Base-by-base conservation (phyloP, 2,888 invertebrate species). In the Stenodema calcarata region DNA sequence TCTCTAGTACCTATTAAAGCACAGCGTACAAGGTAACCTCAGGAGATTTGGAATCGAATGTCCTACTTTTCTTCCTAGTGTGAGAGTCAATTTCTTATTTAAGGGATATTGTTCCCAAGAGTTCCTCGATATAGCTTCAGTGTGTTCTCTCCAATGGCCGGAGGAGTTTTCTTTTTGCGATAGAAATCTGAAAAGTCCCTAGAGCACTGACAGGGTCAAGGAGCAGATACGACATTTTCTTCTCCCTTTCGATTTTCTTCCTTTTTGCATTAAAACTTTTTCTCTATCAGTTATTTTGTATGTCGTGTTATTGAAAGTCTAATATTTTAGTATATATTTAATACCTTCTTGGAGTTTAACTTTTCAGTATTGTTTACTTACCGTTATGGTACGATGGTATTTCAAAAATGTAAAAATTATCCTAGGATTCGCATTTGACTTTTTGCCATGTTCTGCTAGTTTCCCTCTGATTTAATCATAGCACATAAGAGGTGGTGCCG, bases 61-160 rank as follows among this genome's bases (percentile, higher is more conserved):
- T 62, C 0, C 62, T 9, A 62, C n/a, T 62, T 62, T 62, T 18
- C 27, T 62, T 23, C 6, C 11, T 44, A n/a, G 76, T 76, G 23
- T 16, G 78, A 23, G 23, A 44, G 78, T 78, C 78, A 23, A 44
- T 44, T 78, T 78, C 44, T 42, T 78, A 78, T 78, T 78, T 44
- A 44, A 35, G 78, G 42, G 78, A 78, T 78, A 78, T 44, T 78
- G 78, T 44, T 78, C 78, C 78, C 78, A 1, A 78, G 78, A 44
- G 78, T 44, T 23, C 27, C 14, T 23, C 42, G 16, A 78, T 78
- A 78, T 44, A 78, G 78, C 78, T 76, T 76, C 14, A 62, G 78
- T 78, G 78, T 78, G 44, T 78, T 42, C n/a, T 27, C 44, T 44
- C 9, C 18, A 44, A 78, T 12, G 78, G 44, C 78, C 78, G 7